Percentiles rank a stretch among this genome's conserved stretches.
Conservation (phyloP, 2,797 vertebrate genomes). For the Phyllotis vaccarum region DNA sequence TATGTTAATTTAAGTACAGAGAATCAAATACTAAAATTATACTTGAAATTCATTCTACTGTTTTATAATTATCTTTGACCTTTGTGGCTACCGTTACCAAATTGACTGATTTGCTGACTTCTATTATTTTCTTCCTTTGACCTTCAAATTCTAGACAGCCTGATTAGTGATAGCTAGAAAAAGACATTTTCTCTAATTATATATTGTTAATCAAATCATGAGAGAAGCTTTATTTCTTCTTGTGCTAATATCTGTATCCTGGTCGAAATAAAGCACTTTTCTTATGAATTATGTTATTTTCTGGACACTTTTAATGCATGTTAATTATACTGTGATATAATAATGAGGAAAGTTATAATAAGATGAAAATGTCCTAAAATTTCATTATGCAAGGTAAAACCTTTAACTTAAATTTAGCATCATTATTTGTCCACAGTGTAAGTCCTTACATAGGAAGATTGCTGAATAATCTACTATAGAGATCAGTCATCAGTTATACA, state of each 20-base stretch:
- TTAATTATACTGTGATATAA: neutral
- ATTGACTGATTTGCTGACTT: slow-evolving; percentile 59
- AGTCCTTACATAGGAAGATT: neutral
- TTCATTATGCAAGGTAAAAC: neutral
- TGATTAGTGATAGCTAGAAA: slow-evolving; percentile 68
- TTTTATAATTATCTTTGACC: slow-evolving; percentile 67
- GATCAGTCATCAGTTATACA: neutral
- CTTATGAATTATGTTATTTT: slow-evolving; percentile 48
- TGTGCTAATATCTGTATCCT: slow-evolving; percentile 48
- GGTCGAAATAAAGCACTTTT: slow-evolving; percentile 40
- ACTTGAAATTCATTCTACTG: neutral
- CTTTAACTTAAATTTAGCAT: neutral
- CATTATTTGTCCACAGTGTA: neutral
- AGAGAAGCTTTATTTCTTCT: slow-evolving; percentile 50
- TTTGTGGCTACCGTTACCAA: slow-evolving; percentile 41
- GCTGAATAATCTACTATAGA: neutral
- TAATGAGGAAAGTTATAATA: neutral
- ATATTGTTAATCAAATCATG: slow-evolving; percentile 71
- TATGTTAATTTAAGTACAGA: slow-evolving; percentile 1
- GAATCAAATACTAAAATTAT: slow-evolving; percentile 35
- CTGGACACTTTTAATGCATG: slow-evolving; percentile 27
- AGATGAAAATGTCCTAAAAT: slow-evolving; percentile 20
- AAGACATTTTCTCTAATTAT: slow-evolving; percentile 55
- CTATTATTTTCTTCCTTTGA: slow-evolving; percentile 72
- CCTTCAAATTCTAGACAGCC: slow-evolving; percentile 60